Base-by-base conservation (phyloP, 1,140 invertebrate species). In the Drosophila tristis region DNA sequence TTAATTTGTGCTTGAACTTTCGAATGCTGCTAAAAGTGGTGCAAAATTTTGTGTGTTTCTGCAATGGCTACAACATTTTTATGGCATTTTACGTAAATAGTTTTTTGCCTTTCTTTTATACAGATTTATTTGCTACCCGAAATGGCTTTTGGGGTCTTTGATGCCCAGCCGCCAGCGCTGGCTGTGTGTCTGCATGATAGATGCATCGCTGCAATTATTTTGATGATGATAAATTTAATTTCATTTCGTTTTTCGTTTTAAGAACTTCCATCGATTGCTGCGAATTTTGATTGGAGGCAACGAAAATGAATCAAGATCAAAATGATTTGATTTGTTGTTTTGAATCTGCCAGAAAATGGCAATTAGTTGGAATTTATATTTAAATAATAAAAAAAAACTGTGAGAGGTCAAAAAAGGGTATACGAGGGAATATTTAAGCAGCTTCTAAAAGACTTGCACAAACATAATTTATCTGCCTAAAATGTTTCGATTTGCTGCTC, bases 31-130 rank as follows among this genome's bases (percentile, higher is more conserved):
- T 80, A 84, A 85, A 80, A 76, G 57, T 77, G 68, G 62, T 79
- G 82, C 84, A 66, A 87, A 87, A 82, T 79, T 67, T 70, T 86
- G 57, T 78, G 35, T 39, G 9, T 39, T 1, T 39, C 11, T 72
- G 64, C 73, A 87, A 77, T 68, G 59, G 59, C 74, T 54, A 82
- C 72, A 74, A 54, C 20, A 63, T 76, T 87, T 87, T 89, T 82
- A 89, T 82, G 75, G 82, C 75, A 79, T 76, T 87, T 87, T 82
- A 89, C 63, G 72, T 73, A 80, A 80, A 85, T 80, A 73, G 65
- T 85, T 76, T 82, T 57, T 26, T 66, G 53, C 15, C 9, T 29
- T 13, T 39, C 4, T 20, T 15, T 39, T 20, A 39, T 35, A 35
- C 5, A 39, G 35, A 39, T 39, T 13, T 39, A 39, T 13, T 39